Evolutionary conservation across 2,888 invertebrate species (phyloP).

Genomic region (Pocota personata): DNA sequence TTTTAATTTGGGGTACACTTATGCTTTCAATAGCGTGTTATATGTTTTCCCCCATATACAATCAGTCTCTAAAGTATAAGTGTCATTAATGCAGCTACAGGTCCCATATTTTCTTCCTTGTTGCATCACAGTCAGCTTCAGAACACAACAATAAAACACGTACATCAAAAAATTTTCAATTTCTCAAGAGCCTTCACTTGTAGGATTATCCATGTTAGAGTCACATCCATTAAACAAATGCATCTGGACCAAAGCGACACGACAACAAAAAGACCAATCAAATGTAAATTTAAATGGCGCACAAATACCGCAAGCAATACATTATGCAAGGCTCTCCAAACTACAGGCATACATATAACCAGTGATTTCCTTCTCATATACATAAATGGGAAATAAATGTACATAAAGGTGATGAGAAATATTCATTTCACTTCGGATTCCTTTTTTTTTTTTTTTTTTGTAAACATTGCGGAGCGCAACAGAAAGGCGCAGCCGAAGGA

Average conservation of each 20-base stretch:
- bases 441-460: slow-evolving; percentile 27
- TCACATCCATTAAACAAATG: slow-evolving; percentile 55
- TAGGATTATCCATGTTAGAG: slow-evolving; percentile 19
- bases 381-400: slow-evolving; percentile 61
- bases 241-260: slow-evolving; percentile 49
- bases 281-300: slow-evolving; percentile 70
- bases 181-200: slow-evolving; percentile 34
- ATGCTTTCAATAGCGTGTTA: too few relatives aligned
- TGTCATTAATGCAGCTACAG: slow-evolving; percentile 27
- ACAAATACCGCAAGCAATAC: slow-evolving; percentile 72
- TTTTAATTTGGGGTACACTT: too few relatives aligned
- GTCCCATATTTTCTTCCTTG: neutral
- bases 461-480: slow-evolving; percentile 63
- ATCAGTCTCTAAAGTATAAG: neutral
- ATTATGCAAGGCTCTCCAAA: slow-evolving; percentile 60
- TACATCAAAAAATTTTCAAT: slow-evolving; percentile 24
- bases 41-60: neutral
- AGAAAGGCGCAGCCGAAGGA: slow-evolving; percentile 69
- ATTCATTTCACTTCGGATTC: slow-evolving; percentile 62
- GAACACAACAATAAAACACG: neutral
- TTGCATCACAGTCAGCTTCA: neutral
- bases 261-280: slow-evolving; percentile 71
- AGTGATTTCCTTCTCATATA: slow-evolving; percentile 34
- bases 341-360: slow-evolving; percentile 13
- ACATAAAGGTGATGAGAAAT: slow-evolving; percentile 68